phyloP scores from a whole-genome alignment of 2,888 invertebrate species.

The Nephrotoma appendiculata region DNA sequence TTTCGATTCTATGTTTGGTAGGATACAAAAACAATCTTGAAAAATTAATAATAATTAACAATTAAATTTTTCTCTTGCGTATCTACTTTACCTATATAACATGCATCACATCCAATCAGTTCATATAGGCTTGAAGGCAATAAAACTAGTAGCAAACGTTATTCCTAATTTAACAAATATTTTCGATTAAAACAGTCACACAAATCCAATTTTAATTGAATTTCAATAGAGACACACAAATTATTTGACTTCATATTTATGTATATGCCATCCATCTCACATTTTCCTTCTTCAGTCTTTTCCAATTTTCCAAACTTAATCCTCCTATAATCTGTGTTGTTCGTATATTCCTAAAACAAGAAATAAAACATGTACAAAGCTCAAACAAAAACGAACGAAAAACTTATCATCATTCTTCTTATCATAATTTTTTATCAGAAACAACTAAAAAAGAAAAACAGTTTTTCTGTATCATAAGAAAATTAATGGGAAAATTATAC shows the following conservation, averaged over 20 bases:
- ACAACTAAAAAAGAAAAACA: neutral
- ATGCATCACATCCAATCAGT: too few species aligned
- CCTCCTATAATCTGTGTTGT: neutral
- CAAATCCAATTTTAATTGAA: neutral
- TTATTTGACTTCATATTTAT: neutral
- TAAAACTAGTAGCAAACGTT: too few species aligned
- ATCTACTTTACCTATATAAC: too few species aligned
- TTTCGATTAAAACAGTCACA: neutral
- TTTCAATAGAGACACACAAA: neutral
- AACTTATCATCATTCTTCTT: neutral
- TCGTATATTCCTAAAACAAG: neutral
- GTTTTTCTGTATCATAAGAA: neutral
- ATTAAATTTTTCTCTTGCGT: too few species aligned
- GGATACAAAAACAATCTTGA: too few species aligned
- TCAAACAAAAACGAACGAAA: neutral
- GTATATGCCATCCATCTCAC: neutral
- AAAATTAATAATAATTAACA: too few species aligned
- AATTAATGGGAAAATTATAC: neutral
- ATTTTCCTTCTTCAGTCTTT: neutral
- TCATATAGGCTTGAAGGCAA: too few species aligned
- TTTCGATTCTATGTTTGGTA: too few species aligned
- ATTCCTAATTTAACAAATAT: too few species aligned
- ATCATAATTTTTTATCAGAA: neutral
- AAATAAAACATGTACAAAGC: neutral
- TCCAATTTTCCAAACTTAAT: neutral